Conservation (phyloP, 2,113 vertebrate species). For the Dipodomys ordii region DNA sequence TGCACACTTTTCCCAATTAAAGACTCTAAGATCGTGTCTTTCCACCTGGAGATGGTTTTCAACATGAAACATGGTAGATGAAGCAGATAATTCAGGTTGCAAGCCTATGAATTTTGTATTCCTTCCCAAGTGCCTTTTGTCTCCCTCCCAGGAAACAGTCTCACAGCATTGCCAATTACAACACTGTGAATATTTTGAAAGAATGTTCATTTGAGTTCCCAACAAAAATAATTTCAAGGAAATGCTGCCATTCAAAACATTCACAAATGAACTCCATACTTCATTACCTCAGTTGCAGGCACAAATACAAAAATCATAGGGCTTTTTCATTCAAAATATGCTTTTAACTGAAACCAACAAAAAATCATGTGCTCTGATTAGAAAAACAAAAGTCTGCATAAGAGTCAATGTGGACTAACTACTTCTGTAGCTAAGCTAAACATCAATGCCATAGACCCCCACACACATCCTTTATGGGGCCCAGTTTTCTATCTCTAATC, state of each 20-base stretch:
- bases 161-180: constrained; percentile 63
- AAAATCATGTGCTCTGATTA: not conserved
- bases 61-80: constrained; percentile 33
- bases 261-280: constrained; percentile 69
- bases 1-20: constrained; percentile 48
- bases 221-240: constrained; percentile 76
- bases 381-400: not conserved
- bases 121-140: constrained; percentile 52
- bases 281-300: constrained; percentile 66
- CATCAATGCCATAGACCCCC: not conserved
- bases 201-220: constrained; percentile 69
- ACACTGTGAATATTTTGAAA: constrained; percentile 63
- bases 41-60: constrained; percentile 67
- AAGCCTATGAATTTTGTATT: constrained; percentile 71
- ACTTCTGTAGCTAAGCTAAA: not conserved
- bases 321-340: constrained; percentile 60
- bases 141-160: constrained; percentile 61
- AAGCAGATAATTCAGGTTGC: constrained; percentile 68
- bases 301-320: constrained; percentile 59
- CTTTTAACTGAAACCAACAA: constrained; percentile 53
- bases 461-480: not conserved
- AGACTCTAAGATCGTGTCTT: constrained; percentile 56
- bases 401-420: not conserved
- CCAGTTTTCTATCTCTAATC: constrained; percentile 42
- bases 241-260: constrained; percentile 71